These are phyloP conservation scores for Melanotaenia boesemani DNA, from an alignment of 2,797 vertebrate species.

Conservation along the genomic window DNA sequence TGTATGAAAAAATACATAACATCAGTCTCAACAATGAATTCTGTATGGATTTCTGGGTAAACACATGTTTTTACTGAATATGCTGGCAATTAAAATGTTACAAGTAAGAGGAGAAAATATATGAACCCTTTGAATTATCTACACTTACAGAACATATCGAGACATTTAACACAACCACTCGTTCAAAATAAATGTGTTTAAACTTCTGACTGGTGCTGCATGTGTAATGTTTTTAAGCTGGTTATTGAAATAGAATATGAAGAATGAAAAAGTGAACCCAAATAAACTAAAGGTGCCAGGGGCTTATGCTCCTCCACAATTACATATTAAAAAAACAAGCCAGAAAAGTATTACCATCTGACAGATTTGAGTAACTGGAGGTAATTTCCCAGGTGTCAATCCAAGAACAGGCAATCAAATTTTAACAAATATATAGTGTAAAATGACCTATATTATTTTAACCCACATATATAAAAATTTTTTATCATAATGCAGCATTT, in stretches of 20 bases:
- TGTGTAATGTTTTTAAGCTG: not conserved
- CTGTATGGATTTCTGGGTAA: not conserved
- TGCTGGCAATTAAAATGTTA: not conserved
- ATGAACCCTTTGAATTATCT: conserved; percentile 15
- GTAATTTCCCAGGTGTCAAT: too few species aligned
- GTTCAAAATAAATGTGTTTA: not conserved
- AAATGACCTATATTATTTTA: too few species aligned
- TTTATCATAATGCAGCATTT: too few species aligned
- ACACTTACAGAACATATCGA: not conserved
- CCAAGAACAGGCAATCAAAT: too few species aligned
- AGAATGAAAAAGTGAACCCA: not conserved
- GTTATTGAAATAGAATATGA: not conserved
- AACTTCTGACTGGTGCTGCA: too few species aligned
- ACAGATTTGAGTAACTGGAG: not conserved
- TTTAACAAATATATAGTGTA: too few species aligned
- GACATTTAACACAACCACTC: not conserved
- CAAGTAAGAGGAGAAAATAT: conserved; percentile 1
- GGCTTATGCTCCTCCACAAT: not conserved
- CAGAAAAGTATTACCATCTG: not conserved
- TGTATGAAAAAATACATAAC: not conserved
- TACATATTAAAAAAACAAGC: not conserved
- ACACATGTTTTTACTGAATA: conserved; percentile 6
- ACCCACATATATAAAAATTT: too few species aligned
- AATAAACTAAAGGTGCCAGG: too few species aligned
- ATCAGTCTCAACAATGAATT: conserved; percentile 1